These are phyloP conservation scores for Enteromius argenteus DNA, from an alignment of 2,797 vertebrate genomes.

Conservation along the genomic window DNA sequence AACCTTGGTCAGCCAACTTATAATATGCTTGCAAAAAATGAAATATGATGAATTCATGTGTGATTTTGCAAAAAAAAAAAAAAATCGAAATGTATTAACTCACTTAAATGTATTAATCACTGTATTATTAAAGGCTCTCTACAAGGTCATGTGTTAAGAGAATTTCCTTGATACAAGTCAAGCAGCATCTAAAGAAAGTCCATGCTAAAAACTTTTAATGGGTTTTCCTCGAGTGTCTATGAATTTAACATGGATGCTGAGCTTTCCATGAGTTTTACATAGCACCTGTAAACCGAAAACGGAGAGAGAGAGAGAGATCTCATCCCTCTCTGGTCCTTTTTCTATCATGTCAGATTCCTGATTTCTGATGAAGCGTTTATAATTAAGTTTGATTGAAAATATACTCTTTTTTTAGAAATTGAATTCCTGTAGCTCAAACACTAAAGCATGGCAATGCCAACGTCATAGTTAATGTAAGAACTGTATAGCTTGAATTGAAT, in stretches of 20 bases:
- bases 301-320: slow-evolving; percentile 22
- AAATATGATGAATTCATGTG: background rate
- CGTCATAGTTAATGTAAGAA: too few species aligned
- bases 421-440: background rate
- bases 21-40: slow-evolving; percentile 16
- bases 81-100: background rate
- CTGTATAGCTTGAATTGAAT: too few species aligned
- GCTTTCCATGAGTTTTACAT: slow-evolving; percentile 36
- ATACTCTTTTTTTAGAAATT: background rate
- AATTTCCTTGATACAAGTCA: background rate
- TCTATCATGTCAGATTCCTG: background rate
- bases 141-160: background rate
- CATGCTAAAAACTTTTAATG: background rate
- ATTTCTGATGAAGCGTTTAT: background rate
- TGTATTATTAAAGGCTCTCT: background rate
- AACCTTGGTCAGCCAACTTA: slow-evolving; percentile 50
- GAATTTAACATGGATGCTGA: slow-evolving; percentile 54
- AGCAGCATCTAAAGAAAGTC: background rate
- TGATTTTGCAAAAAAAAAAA: background rate
- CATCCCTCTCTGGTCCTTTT: background rate
- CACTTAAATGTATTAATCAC: background rate
- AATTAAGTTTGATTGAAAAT: background rate
- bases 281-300: slow-evolving; percentile 49
- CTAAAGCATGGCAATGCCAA: too few species aligned
- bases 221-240: slow-evolving; percentile 45